phyloP scores from a whole-genome alignment of 2,113 vertebrate genomes.

The Hyaena hyaena region DNA sequence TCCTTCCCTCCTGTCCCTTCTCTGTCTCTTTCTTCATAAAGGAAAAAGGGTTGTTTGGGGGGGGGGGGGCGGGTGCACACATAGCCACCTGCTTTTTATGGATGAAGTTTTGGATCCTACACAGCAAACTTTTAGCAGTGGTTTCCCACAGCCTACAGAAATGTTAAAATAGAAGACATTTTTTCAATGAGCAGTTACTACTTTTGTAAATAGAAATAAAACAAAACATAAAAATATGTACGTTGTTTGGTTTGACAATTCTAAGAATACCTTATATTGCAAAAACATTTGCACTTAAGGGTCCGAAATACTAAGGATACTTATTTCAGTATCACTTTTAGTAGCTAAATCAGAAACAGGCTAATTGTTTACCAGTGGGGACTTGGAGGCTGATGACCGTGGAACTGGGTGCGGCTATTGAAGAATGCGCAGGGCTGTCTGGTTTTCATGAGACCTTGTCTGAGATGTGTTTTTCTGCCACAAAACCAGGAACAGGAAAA shows the following conservation, averaged over 20 bases:
- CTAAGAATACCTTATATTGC: not conserved
- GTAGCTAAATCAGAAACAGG: not conserved
- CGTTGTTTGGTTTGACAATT: not conserved
- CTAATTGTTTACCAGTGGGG: not conserved
- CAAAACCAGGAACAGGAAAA: not conserved
- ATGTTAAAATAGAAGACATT: not conserved
- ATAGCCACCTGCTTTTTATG: not conserved
- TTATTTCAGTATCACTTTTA: not conserved
- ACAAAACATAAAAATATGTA: not conserved
- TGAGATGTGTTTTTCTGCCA: not conserved
- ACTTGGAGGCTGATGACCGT: fast-evolving
- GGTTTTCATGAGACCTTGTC: not conserved
- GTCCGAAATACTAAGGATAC: not conserved
- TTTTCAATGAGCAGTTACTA: not conserved
- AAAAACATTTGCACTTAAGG: not conserved
- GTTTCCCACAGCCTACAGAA: not conserved
- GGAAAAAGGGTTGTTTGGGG: not conserved
- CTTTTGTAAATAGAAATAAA: not conserved
- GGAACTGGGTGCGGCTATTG: fast-evolving
- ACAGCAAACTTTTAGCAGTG: not conserved
- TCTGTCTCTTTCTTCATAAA: not conserved
- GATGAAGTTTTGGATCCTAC: not conserved
- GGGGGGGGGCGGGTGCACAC: not conserved
- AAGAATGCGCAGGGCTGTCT: not conserved
- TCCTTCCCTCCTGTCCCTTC: no score